Percentiles rank a stretch among this genome's conserved stretches.
These are phyloP conservation scores for Mormyrops boulengeri DNA, from an alignment of 2,797 vertebrate species.

Conservation along the genomic window DNA sequence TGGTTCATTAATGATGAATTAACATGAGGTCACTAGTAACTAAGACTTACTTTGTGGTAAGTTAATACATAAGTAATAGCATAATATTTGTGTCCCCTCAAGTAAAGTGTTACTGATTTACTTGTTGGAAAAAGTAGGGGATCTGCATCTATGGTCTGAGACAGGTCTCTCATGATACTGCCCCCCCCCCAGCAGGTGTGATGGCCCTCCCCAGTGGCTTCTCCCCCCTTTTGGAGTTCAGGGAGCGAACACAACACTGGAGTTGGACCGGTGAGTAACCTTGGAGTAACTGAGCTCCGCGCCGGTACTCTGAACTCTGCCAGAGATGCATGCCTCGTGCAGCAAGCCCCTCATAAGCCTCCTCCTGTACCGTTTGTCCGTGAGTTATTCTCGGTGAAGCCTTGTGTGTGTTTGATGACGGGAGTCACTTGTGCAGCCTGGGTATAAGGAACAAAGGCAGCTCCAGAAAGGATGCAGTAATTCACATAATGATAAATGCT, in stretches of 20 bases:
- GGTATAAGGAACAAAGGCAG: neutral
- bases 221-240: slow-evolving; percentile 85
- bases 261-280: slow-evolving; percentile 77
- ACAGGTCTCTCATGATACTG: neutral
- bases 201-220: slow-evolving; percentile 80
- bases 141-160: neutral
- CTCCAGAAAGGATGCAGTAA: neutral
- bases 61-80: neutral
- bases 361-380: neutral
- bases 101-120: neutral
- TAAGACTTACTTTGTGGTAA: neutral
- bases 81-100: neutral
- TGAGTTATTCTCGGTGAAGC: neutral
- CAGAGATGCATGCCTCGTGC: neutral
- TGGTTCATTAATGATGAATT: too few species aligned
- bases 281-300: neutral
- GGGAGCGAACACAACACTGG: slow-evolving; percentile 88
- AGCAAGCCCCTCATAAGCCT: neutral
- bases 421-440: neutral
- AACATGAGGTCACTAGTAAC: neutral
- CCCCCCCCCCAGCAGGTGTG: slow-evolving; percentile 52
- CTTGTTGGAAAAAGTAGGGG: neutral
- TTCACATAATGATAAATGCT: neutral
- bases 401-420: neutral
- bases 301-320: neutral